Percentiles rank a stretch among this genome's conserved stretches.
Conservation (phyloP, 1,140 invertebrate genomes). For the Pseudomyrmex cubaensis region DNA sequence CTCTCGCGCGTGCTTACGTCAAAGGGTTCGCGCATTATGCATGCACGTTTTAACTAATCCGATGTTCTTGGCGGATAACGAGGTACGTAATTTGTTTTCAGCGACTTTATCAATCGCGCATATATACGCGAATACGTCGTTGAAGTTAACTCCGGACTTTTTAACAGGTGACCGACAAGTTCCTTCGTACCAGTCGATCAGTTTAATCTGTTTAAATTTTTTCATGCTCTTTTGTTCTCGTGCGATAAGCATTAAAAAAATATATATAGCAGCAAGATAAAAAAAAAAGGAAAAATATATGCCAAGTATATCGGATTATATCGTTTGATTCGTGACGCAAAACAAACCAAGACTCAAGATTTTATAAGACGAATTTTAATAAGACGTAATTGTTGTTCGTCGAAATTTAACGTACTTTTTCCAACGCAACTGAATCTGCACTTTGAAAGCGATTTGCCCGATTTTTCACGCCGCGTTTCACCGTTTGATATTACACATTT, state of each 20-base stretch:
- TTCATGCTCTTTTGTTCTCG: neutral
- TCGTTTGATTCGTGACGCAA: too few species aligned
- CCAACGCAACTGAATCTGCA: too few species aligned
- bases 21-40: slow-evolving; percentile 34
- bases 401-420: too few species aligned
- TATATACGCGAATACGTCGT: slow-evolving; percentile 9
- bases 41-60: slow-evolving; percentile 53
- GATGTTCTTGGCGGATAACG: slow-evolving; percentile 53
- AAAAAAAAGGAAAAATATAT: neutral
- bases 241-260: too few species aligned
- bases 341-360: too few species aligned
- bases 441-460: too few species aligned
- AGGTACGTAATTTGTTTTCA: slow-evolving; percentile 38
- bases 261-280: neutral
- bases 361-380: too few species aligned
- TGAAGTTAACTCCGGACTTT: neutral
- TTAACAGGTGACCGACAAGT: neutral
- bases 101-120: slow-evolving; percentile 7
- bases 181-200: neutral
- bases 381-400: too few species aligned
- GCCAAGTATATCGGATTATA: neutral
- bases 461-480: too few species aligned
- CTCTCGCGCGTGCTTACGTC: slow-evolving; percentile 31
- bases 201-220: slow-evolving; percentile 4
- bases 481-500: too few species aligned